phyloP scores from a whole-genome alignment of 2,113 vertebrate genomes.

The Marmota flaviventris region DNA sequence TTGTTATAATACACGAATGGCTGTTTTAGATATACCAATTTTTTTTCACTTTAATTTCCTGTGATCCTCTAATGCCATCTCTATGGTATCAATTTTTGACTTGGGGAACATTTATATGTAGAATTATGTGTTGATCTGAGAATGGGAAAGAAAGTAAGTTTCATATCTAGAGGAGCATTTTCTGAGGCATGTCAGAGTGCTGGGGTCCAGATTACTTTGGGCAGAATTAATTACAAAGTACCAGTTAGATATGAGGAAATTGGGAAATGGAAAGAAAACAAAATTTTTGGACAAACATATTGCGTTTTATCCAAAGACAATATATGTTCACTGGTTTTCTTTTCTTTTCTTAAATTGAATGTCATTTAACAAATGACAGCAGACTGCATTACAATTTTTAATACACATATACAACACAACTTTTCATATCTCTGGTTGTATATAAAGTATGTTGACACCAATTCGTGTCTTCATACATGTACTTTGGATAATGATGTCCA shows the following conservation, averaged over 20 bases:
- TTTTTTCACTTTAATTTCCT: background rate
- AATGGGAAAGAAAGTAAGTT: background rate
- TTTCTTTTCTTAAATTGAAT: no score
- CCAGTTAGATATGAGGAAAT: background rate
- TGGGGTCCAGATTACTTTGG: background rate
- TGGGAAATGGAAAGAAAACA: background rate
- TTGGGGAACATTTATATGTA: no score
- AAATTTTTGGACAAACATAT: background rate
- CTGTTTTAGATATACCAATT: background rate
- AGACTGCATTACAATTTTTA: no score
- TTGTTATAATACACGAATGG: background rate
- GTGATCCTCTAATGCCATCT: background rate
- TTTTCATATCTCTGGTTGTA: no score
- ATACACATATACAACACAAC: no score
- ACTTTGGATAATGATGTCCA: no score
- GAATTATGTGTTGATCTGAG: background rate
- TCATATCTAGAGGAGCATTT: background rate
- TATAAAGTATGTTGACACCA: no score
- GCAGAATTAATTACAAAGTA: background rate
- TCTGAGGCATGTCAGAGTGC: background rate
- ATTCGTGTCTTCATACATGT: no score
- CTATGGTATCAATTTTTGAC: background rate
- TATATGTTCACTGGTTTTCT: background rate
- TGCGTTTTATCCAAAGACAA: background rate
- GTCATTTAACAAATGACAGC: no score